Percentiles rank a stretch among this genome's conserved stretches.
Conservation (phyloP, 2,797 vertebrate species). For the Ceyx erithaca region DNA sequence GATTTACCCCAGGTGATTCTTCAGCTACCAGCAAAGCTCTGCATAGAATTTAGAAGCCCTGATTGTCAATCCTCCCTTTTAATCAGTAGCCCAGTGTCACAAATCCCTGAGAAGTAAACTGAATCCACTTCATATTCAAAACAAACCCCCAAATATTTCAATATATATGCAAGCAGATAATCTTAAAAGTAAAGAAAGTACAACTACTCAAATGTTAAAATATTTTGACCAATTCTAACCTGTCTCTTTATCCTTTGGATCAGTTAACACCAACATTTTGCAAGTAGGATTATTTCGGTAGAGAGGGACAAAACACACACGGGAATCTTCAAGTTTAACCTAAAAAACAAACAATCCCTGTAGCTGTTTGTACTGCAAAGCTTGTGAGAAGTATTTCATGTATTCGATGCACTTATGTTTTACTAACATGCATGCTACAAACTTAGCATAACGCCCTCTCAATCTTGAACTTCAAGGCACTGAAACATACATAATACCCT, state of each 20-base stretch:
- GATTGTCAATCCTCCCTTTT: neutral
- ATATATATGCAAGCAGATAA: neutral
- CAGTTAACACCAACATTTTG: constrained; percentile 77
- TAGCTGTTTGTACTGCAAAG: neutral
- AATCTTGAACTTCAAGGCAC: neutral
- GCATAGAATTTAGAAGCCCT: neutral
- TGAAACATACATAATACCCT: neutral
- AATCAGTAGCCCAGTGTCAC: neutral
- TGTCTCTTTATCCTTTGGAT: constrained; percentile 77
- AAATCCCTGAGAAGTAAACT: neutral
- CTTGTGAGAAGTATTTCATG: neutral
- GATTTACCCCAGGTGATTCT: neutral
- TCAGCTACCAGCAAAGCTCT: neutral
- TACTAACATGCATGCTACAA: neutral
- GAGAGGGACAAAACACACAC: constrained; percentile 69
- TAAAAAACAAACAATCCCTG: constrained; percentile 67
- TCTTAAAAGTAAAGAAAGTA: constrained; percentile 1
- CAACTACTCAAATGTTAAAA: neutral
- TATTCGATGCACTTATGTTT: neutral
- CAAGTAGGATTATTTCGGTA: constrained; percentile 69
- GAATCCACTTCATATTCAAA: neutral
- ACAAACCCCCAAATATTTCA: neutral
- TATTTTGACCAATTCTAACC: constrained; percentile 64
- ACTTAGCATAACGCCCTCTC: neutral
- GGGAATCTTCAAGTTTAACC: constrained; percentile 76